These are phyloP conservation scores for Corythoichthys intestinalis DNA, from an alignment of 2,113 vertebrate species.

Conservation along the genomic window DNA sequence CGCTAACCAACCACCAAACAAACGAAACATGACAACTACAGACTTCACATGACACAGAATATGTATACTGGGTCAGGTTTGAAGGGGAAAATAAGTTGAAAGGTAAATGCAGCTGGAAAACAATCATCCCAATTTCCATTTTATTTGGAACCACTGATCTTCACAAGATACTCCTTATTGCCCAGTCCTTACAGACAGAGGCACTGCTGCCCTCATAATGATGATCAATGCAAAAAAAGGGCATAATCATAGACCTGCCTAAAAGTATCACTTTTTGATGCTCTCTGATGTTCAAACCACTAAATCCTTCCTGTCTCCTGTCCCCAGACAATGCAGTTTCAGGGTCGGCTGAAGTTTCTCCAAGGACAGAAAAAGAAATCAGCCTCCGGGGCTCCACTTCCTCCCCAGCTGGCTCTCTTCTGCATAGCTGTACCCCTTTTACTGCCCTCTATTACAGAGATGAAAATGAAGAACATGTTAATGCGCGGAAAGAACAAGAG, in stretches of 20 bases:
- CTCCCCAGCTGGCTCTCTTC: slow-evolving; percentile 87
- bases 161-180: neutral
- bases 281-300: slow-evolving; percentile 5
- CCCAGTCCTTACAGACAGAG: neutral
- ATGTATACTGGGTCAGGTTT: neutral
- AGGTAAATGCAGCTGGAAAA: neutral
- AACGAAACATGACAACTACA: neutral
- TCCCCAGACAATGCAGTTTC: slow-evolving; percentile 92
- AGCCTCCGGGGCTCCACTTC: slow-evolving; percentile 71
- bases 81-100: neutral
- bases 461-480: slow-evolving; percentile 82
- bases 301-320: slow-evolving; percentile 1
- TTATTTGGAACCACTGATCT: neutral
- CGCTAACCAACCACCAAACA: neutral
- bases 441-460: slow-evolving; percentile 80
- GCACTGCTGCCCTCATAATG: neutral
- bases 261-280: slow-evolving; percentile 1
- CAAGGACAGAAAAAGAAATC: slow-evolving; percentile 91
- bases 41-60: neutral
- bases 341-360: slow-evolving; percentile 90
- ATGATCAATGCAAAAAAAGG: neutral
- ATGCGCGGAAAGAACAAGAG: slow-evolving; percentile 80
- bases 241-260: slow-evolving; percentile 6
- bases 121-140: slow-evolving; percentile 4
- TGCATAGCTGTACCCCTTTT: slow-evolving; percentile 85